Evolutionary conservation across 2,888 invertebrate species (phyloP).

Genomic region (Chironomus tentans): DNA sequence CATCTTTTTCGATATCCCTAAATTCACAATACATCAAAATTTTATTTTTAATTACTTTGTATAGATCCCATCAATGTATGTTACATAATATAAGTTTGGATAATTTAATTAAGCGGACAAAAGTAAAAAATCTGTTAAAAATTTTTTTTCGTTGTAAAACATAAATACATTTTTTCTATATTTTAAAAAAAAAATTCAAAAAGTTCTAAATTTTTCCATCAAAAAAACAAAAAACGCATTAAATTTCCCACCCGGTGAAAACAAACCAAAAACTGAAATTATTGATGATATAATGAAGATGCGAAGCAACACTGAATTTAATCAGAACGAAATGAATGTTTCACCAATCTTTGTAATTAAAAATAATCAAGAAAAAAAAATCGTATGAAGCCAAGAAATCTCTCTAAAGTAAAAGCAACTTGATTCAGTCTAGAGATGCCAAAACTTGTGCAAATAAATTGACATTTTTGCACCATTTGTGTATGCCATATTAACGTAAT

Average conservation of each 20-base stretch:
- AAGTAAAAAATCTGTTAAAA: not conserved
- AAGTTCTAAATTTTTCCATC: not conserved
- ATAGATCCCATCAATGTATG: constrained; percentile 18
- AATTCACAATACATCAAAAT: not conserved
- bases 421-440: not conserved
- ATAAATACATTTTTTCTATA: constrained; percentile 18
- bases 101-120: constrained; percentile 20
- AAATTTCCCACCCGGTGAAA: not conserved
- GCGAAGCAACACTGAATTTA: constrained; percentile 4
- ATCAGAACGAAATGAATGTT: not conserved
- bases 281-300: not conserved
- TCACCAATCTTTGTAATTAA: not conserved
- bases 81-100: not conserved
- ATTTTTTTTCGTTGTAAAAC: not conserved
- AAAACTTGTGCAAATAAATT: constrained; percentile 8
- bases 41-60: constrained; percentile 6
- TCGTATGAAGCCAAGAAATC: constrained; percentile 2
- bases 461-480: not conserved
- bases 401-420: not conserved
- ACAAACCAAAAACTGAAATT: not conserved
- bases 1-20: constrained; percentile 1
- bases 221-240: not conserved
- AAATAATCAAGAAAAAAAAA: no score
- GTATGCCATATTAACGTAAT: not conserved
- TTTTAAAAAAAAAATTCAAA: not conserved